Base-by-base conservation (phyloP, 2,888 invertebrate species). In the Drosophila acutilabella region DNA sequence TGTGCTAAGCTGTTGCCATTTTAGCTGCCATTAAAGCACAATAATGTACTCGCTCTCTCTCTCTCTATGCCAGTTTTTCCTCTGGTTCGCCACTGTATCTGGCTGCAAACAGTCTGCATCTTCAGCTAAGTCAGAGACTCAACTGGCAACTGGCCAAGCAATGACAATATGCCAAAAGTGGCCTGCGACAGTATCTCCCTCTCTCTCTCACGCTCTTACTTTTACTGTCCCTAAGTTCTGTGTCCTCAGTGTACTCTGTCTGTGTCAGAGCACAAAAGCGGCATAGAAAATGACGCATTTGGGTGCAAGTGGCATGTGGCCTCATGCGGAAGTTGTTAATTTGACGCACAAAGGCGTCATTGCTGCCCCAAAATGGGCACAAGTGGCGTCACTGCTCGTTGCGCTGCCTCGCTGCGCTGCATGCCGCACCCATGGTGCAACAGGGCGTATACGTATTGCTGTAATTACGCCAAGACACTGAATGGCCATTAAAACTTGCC, bases 261-360 rank as follows among this genome's bases (percentile, higher is more conserved):
- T 64, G 50, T 62, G 50, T 48, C 30, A 4, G 38, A 42, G 54
- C 45, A 88, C 74, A 81, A 82, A 81, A 79, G 69, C 57, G 58
- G 74, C 84, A 81, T 71, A 81, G 80, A 78, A 82, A 85, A 89
- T 89, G 89, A 85, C 88, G 88, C 89, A 85, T 85, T 89, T 76
- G 80, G 86, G 88, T 85, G 86, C 84, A 85, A 88, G 89, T 85
- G 89, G 78, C 88, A 88, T 77, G 89, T 81, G 88, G 88, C 86
- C 85, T 82, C 83, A 85, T 89, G 88, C 84, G 84, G 84, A 85
- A 89, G 86, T 88, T 89, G 89, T 85, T 85, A 89, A 85, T 85
- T 89, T 84, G 89, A 84, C 88, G 88, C 85, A 79, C 81, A 87
- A 84, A 87, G 73, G 71, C 82, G 61, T 57, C 66, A 47, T 40